phyloP scores from a whole-genome alignment of 2,797 vertebrate genomes.

The Myotis findleyi region DNA sequence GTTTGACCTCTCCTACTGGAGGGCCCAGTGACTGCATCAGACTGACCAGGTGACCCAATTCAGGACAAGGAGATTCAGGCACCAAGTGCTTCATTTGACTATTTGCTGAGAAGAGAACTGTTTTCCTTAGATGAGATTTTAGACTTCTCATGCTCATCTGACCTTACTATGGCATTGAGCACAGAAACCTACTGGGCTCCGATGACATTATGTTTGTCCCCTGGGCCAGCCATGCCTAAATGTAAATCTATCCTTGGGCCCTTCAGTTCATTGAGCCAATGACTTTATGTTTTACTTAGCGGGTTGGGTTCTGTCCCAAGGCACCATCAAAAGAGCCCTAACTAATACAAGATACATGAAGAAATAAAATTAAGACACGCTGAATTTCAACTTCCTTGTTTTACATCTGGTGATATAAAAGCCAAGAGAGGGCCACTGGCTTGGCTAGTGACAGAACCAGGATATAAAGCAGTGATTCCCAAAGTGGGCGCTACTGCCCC shows the following conservation, averaged over 20 bases:
- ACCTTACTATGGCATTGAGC: not conserved
- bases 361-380: not conserved
- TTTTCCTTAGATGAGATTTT: not conserved
- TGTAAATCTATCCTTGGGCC: not conserved
- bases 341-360: not conserved
- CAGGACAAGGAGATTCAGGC: not conserved
- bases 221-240: not conserved
- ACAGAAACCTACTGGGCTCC: not conserved
- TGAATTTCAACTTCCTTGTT: not conserved
- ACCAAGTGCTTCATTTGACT: not conserved
- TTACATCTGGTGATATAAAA: not conserved
- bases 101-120: not conserved
- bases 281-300: conserved; percentile 4
- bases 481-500: too few species aligned
- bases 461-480: not conserved
- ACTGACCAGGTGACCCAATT: not conserved
- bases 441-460: not conserved
- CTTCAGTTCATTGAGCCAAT: not conserved
- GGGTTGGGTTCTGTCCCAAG: not conserved
- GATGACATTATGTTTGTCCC: not conserved
- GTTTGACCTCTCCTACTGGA: not conserved
- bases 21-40: not conserved
- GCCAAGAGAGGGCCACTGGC: not conserved
- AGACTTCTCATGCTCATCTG: not conserved
- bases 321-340: not conserved